Conservation (phyloP, 2,113 vertebrate genomes). For the Cyanocitta stelleri region DNA sequence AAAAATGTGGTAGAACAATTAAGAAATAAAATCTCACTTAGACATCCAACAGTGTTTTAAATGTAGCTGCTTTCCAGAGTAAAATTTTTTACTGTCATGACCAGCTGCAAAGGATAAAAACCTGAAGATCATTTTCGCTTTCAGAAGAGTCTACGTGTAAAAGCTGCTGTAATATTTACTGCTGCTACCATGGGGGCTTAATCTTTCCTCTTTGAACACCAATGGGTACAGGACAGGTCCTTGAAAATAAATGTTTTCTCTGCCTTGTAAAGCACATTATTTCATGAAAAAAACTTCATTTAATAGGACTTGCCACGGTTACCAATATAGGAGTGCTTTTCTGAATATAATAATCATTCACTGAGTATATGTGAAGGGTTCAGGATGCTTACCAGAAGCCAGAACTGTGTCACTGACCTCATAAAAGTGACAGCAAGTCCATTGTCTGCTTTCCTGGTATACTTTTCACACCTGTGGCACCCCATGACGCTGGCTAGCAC, state of each 20-base stretch:
- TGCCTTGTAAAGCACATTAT: not conserved
- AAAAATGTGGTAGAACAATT: constrained; percentile 15
- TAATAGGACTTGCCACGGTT: not conserved
- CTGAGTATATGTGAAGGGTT: not conserved
- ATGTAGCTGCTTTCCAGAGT: not conserved
- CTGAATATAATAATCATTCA: not conserved
- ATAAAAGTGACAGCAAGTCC: not conserved
- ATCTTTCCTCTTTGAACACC: not conserved
- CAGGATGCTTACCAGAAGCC: not conserved
- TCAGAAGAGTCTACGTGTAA: not conserved
- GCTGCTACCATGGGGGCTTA: not conserved
- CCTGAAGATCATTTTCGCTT: not conserved
- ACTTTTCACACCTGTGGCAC: not conserved
- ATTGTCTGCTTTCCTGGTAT: not conserved
- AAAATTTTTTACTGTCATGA: not conserved
- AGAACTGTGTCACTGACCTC: not conserved
- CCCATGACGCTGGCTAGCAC: not conserved
- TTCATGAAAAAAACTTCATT: not conserved
- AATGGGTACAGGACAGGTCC: not conserved
- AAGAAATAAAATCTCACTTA: constrained; percentile 14
- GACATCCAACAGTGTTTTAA: not conserved
- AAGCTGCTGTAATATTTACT: constrained; percentile 2
- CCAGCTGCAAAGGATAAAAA: not conserved
- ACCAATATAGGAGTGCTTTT: not conserved
- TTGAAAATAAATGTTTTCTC: not conserved